Conservation (phyloP, 2,113 vertebrate species). For the Stegastes partitus region DNA sequence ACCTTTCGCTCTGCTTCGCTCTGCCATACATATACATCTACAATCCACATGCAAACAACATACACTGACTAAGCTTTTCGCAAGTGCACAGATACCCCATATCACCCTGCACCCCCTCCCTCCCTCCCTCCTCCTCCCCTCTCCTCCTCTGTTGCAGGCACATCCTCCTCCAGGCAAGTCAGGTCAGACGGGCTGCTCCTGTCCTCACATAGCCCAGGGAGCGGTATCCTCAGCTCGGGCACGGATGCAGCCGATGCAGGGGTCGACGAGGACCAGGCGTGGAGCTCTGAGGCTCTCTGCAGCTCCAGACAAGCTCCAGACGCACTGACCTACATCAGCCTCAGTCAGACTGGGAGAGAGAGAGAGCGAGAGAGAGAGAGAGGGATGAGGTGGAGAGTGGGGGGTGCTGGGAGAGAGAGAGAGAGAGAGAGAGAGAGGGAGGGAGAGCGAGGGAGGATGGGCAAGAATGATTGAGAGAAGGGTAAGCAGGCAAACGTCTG, state of each 20-base stretch:
- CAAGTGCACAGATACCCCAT: slow-evolving; percentile 32
- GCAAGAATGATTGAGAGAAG: slow-evolving; percentile 32
- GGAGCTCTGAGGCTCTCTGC: slow-evolving; percentile 71
- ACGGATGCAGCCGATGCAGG: slow-evolving; percentile 44
- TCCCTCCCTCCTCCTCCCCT: not conserved
- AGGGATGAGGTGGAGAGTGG: not conserved
- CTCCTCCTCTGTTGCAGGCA: slow-evolving; percentile 35
- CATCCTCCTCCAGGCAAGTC: slow-evolving; percentile 63
- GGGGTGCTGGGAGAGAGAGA: slow-evolving; percentile 20
- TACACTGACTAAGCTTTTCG: slow-evolving; percentile 46
- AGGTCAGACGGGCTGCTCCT: slow-evolving; percentile 64
- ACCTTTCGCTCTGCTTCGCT: slow-evolving; percentile 3
- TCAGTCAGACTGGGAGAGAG: slow-evolving; percentile 70
- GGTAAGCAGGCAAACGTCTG: slow-evolving; percentile 5
- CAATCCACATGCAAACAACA: slow-evolving; percentile 45
- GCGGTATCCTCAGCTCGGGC: slow-evolving; percentile 62
- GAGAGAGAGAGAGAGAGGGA: slow-evolving; percentile 9
- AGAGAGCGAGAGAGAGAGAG: slow-evolving; percentile 29
- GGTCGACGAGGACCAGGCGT: slow-evolving; percentile 64
- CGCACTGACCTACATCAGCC: slow-evolving; percentile 83
- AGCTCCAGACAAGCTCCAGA: slow-evolving; percentile 80
- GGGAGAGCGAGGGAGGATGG: slow-evolving; percentile 14
- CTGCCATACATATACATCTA: slow-evolving; percentile 11
- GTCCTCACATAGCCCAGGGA: slow-evolving; percentile 73
- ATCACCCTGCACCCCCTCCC: slow-evolving; percentile 22